Conservation (phyloP, 1,140 invertebrate species). For the Rhyzopertha dominica region DNA sequence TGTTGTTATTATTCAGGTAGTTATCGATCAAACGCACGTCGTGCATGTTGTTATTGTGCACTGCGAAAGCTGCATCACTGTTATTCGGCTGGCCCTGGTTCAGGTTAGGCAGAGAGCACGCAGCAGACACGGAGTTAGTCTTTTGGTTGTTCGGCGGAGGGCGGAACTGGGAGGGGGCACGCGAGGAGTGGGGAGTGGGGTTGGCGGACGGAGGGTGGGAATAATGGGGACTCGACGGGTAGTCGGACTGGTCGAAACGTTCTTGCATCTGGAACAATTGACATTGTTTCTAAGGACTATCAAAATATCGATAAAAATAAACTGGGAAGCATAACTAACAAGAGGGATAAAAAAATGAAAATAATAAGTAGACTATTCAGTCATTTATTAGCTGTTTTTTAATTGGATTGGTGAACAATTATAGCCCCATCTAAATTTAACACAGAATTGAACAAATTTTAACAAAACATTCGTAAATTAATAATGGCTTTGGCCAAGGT, state of each 20-base stretch:
- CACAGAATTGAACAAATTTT: too few species aligned
- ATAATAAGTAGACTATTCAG: too few species aligned
- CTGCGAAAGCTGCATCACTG: slow-evolving; percentile 24
- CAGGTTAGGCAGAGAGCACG: slow-evolving; percentile 35
- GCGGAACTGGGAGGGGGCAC: slow-evolving; percentile 4
- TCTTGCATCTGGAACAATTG: slow-evolving; percentile 16
- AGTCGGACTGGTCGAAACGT: too few species aligned
- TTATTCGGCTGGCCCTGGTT: slow-evolving; percentile 30
- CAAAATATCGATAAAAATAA: too few species aligned
- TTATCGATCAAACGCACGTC: slow-evolving; percentile 31
- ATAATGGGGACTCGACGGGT: slow-evolving; percentile 11
- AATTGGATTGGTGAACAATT: too few species aligned
- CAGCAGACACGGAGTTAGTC: slow-evolving; percentile 32
- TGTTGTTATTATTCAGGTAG: slow-evolving; percentile 36
- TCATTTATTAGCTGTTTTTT: too few species aligned
- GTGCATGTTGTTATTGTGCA: slow-evolving; percentile 26
- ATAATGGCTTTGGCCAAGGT: too few species aligned
- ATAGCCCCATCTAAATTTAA: too few species aligned
- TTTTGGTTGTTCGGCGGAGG: slow-evolving; percentile 22
- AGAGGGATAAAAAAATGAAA: too few species aligned
- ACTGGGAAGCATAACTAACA: too few species aligned
- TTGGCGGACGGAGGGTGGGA: slow-evolving; percentile 1
- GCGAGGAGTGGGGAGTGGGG: slow-evolving; percentile 12
- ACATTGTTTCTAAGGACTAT: too few species aligned
- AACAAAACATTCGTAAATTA: too few species aligned